These are phyloP conservation scores for Agrochola litura DNA, from an alignment of 2,888 invertebrate species.

Conservation along the genomic window DNA sequence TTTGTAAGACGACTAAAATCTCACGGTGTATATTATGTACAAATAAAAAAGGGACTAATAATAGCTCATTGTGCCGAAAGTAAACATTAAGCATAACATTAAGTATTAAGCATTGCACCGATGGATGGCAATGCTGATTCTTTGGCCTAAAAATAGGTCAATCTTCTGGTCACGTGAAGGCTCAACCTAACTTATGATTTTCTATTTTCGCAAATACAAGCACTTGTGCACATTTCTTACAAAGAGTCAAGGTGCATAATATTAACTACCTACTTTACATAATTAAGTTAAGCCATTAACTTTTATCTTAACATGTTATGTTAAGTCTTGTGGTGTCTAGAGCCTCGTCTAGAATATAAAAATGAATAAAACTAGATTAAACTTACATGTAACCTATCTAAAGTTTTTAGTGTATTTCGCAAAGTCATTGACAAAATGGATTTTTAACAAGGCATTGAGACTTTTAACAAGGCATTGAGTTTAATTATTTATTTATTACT, in stretches of 20 bases:
- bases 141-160: neutral
- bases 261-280: neutral
- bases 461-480: slow-evolving; percentile 38
- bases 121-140: neutral
- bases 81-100: too few species aligned
- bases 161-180: neutral
- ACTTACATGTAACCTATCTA: slow-evolving; percentile 8
- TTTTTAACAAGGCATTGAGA: slow-evolving; percentile 38
- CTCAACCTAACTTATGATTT: neutral
- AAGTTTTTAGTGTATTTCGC: slow-evolving; percentile 12
- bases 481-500: slow-evolving; percentile 37
- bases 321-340: neutral
- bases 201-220: neutral
- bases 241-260: neutral
- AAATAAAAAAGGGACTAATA: too few species aligned
- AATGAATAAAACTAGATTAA: slow-evolving; percentile 2
- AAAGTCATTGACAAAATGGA: slow-evolving; percentile 27
- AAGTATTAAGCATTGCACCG: neutral
- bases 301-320: neutral
- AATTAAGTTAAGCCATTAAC: neutral
- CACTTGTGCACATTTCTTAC: neutral
- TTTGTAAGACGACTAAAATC: too few species aligned
- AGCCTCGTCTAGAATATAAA: neutral
- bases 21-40: too few species aligned
- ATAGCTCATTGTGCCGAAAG: neutral